A percentile compares a stretch with the other conserved stretches of the same genome.
These are phyloP conservation scores for Cryptocheilus praepositus DNA, from an alignment of 2,888 invertebrate species.

Conservation along the genomic window DNA sequence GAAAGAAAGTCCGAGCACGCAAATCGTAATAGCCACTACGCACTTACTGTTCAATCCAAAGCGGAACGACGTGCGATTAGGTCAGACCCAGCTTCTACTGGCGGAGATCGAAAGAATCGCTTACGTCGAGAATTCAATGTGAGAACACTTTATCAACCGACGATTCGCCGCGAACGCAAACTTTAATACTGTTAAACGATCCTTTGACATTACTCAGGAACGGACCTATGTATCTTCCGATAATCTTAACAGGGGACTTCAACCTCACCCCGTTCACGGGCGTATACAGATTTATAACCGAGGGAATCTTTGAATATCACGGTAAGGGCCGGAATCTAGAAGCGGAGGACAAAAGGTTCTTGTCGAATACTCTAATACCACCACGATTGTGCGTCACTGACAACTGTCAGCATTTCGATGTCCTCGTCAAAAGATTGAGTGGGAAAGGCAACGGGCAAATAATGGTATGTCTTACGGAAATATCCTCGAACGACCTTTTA, in stretches of 20 bases:
- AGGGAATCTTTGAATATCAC: constrained; percentile 78
- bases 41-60: constrained; percentile 95
- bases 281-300: constrained; percentile 82
- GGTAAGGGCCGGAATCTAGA: constrained; percentile 73
- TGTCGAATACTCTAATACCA: constrained; percentile 69
- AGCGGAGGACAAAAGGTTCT: constrained; percentile 65
- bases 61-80: constrained; percentile 91
- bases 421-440: constrained; percentile 74
- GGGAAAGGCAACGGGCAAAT: constrained; percentile 59
- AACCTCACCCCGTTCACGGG: constrained; percentile 87
- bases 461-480: constrained; percentile 46
- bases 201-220: constrained; percentile 55
- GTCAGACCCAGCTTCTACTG: constrained; percentile 89
- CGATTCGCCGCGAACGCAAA: background rate
- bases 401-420: constrained; percentile 78
- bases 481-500: background rate
- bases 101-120: constrained; percentile 90
- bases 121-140: constrained; percentile 73
- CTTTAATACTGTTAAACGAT: constrained; percentile 28
- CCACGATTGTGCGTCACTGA: constrained; percentile 76
- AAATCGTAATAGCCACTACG: constrained; percentile 91
- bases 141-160: constrained; percentile 17
- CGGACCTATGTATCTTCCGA: constrained; percentile 80
- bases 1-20: constrained; percentile 74
- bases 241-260: constrained; percentile 94